Conservation (phyloP, 1,140 invertebrate species). For the Gryon sp. region DNA sequence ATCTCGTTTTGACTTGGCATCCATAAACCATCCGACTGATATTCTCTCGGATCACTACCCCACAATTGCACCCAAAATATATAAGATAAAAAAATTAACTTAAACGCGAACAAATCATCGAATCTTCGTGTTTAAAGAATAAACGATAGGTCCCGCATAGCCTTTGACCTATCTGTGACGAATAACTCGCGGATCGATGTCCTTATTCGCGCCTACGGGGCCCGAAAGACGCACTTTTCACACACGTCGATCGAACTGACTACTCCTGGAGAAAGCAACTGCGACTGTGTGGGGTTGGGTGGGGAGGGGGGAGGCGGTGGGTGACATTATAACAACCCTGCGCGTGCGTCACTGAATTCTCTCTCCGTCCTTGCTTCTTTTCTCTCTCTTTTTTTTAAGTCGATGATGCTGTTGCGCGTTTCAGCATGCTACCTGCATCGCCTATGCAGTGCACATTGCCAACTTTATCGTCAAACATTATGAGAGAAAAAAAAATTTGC, state of each 20-base stretch:
- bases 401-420: slow-evolving; percentile 18
- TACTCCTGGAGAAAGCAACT: slow-evolving; percentile 11
- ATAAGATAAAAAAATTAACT: too few species aligned
- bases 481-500: too few species aligned
- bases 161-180: slow-evolving; percentile 7
- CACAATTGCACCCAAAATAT: too few species aligned
- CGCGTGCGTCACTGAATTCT: slow-evolving; percentile 1
- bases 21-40: too few species aligned
- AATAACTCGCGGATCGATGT: slow-evolving; percentile 16
- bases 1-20: too few species aligned
- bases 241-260: slow-evolving; percentile 38
- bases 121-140: too few species aligned
- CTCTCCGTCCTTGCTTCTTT: slow-evolving; percentile 24
- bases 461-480: too few species aligned
- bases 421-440: not conserved
- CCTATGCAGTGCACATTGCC: not conserved
- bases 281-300: not conserved
- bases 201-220: not conserved
- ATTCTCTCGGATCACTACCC: too few species aligned
- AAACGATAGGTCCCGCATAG: not conserved
- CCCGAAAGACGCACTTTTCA: slow-evolving; percentile 14
- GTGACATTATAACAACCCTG: not conserved
- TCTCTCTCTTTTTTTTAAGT: slow-evolving; percentile 8
- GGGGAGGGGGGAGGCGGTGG: not conserved
- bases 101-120: too few species aligned